phyloP scores from a whole-genome alignment of 2,797 vertebrate species.

The Peromyscus nudipes region DNA sequence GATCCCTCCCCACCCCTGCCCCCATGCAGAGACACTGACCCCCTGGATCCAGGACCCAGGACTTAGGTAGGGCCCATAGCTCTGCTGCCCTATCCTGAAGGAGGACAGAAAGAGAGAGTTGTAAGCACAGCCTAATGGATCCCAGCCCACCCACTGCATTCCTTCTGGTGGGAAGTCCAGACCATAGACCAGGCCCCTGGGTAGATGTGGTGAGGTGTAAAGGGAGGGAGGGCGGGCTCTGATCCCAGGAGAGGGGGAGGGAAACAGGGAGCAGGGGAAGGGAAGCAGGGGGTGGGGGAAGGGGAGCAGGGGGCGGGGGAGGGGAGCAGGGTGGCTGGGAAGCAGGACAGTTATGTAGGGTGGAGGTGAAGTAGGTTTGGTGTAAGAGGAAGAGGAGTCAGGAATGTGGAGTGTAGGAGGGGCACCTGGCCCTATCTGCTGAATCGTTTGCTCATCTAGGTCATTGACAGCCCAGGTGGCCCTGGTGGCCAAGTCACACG shows the following conservation, averaged over 20 bases:
- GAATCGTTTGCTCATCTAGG: not conserved
- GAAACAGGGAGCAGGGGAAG: no score
- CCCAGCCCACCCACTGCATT: not conserved
- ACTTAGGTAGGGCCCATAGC: not conserved
- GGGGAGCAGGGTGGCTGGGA: not conserved
- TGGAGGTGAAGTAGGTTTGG: not conserved
- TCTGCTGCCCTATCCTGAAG: not conserved
- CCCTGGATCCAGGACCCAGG: not conserved
- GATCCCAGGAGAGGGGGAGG: not conserved
- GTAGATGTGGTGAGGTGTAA: not conserved
- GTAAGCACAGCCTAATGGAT: not conserved
- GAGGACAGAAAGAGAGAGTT: not conserved
- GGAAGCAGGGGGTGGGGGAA: not conserved
- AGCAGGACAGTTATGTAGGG: not conserved
- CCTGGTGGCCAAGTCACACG: not conserved
- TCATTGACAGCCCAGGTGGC: not conserved
- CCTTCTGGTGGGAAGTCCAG: not conserved
- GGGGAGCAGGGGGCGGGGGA: not conserved
- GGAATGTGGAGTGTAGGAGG: no score
- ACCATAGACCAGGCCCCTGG: not conserved
- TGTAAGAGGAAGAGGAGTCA: not conserved
- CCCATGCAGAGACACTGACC: not conserved
- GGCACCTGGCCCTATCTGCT: not conserved
- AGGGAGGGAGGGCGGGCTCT: no score
- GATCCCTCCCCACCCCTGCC: no score